phyloP scores from a whole-genome alignment of 92 coral and sea anemone genomes.

The Diadumene lineata region DNA sequence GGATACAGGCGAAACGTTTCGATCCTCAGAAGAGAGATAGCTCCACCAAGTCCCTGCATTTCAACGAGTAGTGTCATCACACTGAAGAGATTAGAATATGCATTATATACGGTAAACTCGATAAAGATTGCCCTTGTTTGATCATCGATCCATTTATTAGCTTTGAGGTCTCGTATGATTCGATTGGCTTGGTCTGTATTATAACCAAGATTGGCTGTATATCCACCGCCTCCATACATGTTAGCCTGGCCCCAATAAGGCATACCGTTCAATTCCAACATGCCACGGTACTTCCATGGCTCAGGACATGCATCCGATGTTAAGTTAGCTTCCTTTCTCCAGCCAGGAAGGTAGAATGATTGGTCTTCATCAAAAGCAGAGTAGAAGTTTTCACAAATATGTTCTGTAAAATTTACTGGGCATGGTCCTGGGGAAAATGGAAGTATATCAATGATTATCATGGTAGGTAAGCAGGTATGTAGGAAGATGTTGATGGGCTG shows the following conservation, averaged over 20 bases:
- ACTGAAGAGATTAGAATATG: slow-evolving; percentile 35
- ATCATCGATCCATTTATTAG: slow-evolving; percentile 49
- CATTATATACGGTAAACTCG: slow-evolving; percentile 51
- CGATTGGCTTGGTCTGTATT: slow-evolving; percentile 41
- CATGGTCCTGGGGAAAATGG: slow-evolving; percentile 33
- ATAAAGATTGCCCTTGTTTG: slow-evolving; percentile 45
- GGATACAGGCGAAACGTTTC: slow-evolving; percentile 45
- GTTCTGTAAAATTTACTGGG: neutral
- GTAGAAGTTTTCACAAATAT: slow-evolving; percentile 29
- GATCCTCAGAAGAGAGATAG: slow-evolving; percentile 25
- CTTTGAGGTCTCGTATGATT: slow-evolving; percentile 20
- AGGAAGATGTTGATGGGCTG: no score
- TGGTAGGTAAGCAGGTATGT: no score
- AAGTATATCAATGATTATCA: neutral
- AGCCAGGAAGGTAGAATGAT: slow-evolving; percentile 53
- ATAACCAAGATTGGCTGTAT: slow-evolving; percentile 56
- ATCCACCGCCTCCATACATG: slow-evolving; percentile 58
- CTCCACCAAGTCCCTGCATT: slow-evolving; percentile 39
- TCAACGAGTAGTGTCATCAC: slow-evolving; percentile 27
- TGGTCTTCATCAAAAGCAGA: slow-evolving; percentile 39
- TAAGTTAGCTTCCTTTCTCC: slow-evolving; percentile 33
- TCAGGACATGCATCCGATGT: slow-evolving; percentile 30
- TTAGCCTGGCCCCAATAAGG: slow-evolving; percentile 47
- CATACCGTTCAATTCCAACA: slow-evolving; percentile 31
- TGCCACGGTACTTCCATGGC: slow-evolving; percentile 44